phyloP scores from a whole-genome alignment of 2,888 invertebrate genomes.

The Toxonevra muliebris region DNA sequence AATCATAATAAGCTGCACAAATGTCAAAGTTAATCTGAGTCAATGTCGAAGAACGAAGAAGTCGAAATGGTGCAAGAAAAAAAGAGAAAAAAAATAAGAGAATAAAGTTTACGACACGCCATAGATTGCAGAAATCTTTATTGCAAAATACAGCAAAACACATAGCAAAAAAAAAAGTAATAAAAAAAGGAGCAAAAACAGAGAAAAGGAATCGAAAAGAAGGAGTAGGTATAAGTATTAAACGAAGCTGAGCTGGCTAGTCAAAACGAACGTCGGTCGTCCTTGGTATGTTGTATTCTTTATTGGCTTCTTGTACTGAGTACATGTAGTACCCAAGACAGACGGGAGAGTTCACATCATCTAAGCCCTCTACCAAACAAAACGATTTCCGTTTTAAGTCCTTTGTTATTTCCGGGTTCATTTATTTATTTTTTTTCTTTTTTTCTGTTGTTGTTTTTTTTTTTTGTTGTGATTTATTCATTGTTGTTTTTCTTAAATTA shows the following conservation, averaged over 20 bases:
- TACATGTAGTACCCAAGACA: slow-evolving; percentile 3
- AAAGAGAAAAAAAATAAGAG: too few species aligned
- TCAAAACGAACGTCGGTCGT: neutral
- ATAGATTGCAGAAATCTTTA: too few species aligned
- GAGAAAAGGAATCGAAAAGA: neutral
- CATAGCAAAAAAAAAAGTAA: too few species aligned
- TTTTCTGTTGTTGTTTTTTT: neutral
- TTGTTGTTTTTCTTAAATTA: neutral
- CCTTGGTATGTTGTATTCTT: neutral
- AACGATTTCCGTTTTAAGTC: slow-evolving; percentile 26
- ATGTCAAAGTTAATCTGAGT: slow-evolving; percentile 28
- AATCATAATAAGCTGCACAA: slow-evolving; percentile 30
- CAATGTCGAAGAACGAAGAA: slow-evolving; percentile 17
- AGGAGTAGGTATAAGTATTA: too few species aligned
- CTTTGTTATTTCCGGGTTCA: slow-evolving; percentile 23
- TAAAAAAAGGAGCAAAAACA: neutral
- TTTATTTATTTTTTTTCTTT: neutral
- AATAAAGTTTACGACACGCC: too few species aligned
- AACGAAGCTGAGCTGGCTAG: neutral
- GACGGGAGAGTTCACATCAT: slow-evolving; percentile 22
- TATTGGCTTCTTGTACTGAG: neutral
- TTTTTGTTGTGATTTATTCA: neutral
- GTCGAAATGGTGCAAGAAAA: too few species aligned
- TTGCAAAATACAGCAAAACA: too few species aligned
- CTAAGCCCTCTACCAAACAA: slow-evolving; percentile 26